Conservation (phyloP, 2,888 invertebrate species). For the Ophraella communa region DNA sequence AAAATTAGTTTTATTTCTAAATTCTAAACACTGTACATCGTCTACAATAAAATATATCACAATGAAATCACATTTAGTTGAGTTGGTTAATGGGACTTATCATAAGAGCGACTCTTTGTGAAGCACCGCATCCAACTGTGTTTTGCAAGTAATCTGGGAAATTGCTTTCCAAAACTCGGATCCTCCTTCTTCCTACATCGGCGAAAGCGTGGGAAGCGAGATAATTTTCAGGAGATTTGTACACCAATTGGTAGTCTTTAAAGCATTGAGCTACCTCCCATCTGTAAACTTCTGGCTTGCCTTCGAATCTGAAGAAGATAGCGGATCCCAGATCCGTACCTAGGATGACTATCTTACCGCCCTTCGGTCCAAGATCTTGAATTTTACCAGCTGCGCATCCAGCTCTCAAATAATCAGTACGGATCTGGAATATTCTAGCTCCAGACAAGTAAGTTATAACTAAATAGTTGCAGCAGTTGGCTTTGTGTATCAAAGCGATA, state of each 20-base stretch:
- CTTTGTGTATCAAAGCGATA: constrained; percentile 63
- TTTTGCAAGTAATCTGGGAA: constrained; percentile 70
- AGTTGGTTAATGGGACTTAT: not conserved
- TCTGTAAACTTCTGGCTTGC: constrained; percentile 68
- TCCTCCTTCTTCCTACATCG: constrained; percentile 50
- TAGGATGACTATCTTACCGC: constrained; percentile 63
- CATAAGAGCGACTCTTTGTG: constrained; percentile 63
- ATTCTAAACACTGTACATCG: not conserved
- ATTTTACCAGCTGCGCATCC: constrained; percentile 65
- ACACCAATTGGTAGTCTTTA: constrained; percentile 42
- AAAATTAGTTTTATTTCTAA: not conserved
- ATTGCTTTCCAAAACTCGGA: constrained; percentile 72
- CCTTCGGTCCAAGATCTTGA: constrained; percentile 63
- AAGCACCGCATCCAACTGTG: constrained; percentile 68
- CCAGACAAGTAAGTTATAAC: constrained; percentile 64
- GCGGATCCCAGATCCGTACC: constrained; percentile 68
- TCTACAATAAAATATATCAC: not conserved
- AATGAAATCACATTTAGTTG: not conserved
- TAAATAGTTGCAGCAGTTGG: constrained; percentile 62
- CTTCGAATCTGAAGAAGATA: constrained; percentile 69
- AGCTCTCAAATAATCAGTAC: constrained; percentile 62
- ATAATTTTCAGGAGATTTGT: constrained; percentile 56
- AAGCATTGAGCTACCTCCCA: constrained; percentile 69
- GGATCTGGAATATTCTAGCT: constrained; percentile 65
- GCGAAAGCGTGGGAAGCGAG: constrained; percentile 68